Conservation (phyloP, 2,113 vertebrate genomes). For the Pteruthius melanotis region DNA sequence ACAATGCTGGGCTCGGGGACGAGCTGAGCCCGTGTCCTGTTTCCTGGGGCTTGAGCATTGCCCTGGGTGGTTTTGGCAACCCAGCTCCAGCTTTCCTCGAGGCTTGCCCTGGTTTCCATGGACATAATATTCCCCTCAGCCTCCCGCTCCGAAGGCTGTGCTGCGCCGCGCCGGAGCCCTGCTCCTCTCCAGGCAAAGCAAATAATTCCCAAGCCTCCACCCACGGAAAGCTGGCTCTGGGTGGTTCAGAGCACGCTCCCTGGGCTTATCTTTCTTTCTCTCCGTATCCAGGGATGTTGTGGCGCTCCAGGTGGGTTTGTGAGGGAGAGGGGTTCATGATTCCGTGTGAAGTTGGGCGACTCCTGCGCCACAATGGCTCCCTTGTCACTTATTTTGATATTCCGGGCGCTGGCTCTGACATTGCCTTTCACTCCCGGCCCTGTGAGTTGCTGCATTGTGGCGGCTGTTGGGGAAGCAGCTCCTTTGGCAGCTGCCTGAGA, state of each 20-base stretch:
- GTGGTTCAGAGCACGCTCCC: neutral
- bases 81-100: neutral
- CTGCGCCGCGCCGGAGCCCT: neutral
- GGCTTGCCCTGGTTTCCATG: conserved; percentile 12
- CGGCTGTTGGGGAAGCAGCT: conserved; percentile 41
- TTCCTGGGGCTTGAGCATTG: neutral
- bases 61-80: neutral
- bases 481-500: conserved; percentile 53
- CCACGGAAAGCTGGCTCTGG: neutral
- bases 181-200: neutral
- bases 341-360: conserved; percentile 10
- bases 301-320: neutral
- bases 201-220: neutral
- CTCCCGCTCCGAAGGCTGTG: neutral
- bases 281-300: neutral
- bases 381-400: conserved; percentile 56
- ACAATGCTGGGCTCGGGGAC: neutral
- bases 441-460: conserved; percentile 66
- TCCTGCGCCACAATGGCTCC: conserved; percentile 30
- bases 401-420: conserved; percentile 44
- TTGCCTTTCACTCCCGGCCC: conserved; percentile 35
- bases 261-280: neutral
- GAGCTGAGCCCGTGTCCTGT: neutral
- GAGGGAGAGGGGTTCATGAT: neutral
- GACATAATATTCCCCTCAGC: neutral